Conservation (phyloP, 1,140 invertebrate species). For the Hirudo medicinalis region DNA sequence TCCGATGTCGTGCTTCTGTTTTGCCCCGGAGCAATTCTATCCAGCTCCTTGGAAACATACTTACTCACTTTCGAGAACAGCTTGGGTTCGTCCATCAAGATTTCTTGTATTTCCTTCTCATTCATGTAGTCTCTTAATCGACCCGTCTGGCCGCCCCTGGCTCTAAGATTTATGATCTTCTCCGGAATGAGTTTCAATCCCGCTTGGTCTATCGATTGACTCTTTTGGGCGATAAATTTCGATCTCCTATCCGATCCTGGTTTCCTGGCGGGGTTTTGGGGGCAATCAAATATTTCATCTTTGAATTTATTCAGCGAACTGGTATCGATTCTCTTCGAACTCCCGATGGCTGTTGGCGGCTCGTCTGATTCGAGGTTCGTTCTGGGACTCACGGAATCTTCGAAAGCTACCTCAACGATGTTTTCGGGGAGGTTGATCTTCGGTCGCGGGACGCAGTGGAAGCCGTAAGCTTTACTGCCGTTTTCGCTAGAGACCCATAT, state of each 20-base stretch:
- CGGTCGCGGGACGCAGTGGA: background rate
- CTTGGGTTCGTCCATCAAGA: conserved; percentile 3
- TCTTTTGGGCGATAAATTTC: conserved; percentile 8
- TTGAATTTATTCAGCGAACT: background rate
- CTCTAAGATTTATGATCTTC: too few relatives aligned
- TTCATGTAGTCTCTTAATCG: background rate
- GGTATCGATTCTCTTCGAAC: background rate
- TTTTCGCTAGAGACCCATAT: background rate
- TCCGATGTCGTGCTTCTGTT: background rate
- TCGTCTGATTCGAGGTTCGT: background rate
- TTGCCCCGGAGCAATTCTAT: background rate
- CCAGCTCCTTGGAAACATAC: conserved; percentile 3
- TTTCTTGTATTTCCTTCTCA: conserved; percentile 3
- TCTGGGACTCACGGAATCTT: background rate
- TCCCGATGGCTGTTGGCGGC: background rate
- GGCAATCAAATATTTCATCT: background rate
- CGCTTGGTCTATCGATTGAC: background rate
- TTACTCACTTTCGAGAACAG: background rate
- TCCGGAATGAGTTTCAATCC: too few relatives aligned
- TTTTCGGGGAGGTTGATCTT: background rate
- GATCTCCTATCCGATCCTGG: background rate
- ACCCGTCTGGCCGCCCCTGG: background rate
- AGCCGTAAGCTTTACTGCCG: background rate
- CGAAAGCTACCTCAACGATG: background rate
- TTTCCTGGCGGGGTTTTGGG: background rate